phyloP scores from a whole-genome alignment of 2,888 invertebrate genomes.

The Beris morrisii region DNA sequence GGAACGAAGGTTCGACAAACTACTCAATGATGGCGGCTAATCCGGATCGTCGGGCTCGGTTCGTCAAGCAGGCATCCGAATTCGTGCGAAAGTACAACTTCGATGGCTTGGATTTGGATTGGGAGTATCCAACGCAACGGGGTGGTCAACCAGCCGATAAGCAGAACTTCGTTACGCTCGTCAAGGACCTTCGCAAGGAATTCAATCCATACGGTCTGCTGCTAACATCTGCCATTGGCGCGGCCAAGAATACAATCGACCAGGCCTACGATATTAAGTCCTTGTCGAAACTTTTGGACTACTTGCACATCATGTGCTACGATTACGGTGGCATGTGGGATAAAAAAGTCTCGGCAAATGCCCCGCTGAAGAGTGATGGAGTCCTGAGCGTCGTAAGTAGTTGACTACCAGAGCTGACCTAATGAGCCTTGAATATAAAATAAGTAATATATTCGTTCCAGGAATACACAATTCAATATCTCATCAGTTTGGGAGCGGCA shows the following conservation, averaged over 20 bases:
- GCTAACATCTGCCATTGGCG: conserved; percentile 81
- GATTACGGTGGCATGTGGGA: conserved; percentile 90
- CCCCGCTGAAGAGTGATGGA: conserved; percentile 65
- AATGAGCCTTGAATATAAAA: neutral
- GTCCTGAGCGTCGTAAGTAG: conserved; percentile 69
- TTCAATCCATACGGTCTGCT: conserved; percentile 69
- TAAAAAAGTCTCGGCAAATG: conserved; percentile 72
- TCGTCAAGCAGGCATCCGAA: conserved; percentile 69
- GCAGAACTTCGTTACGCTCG: conserved; percentile 74
- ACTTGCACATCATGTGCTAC: conserved; percentile 84
- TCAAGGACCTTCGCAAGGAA: conserved; percentile 74
- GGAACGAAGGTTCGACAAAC: conserved; percentile 81
- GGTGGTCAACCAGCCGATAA: conserved; percentile 76
- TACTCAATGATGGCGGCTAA: conserved; percentile 64
- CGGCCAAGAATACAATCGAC: conserved; percentile 74
- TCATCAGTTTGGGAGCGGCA: conserved; percentile 72
- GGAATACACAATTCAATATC: conserved; percentile 76
- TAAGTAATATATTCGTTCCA: conserved; percentile 49
- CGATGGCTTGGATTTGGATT: conserved; percentile 62
- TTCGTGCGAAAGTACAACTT: conserved; percentile 61
- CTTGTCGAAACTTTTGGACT: conserved; percentile 69
- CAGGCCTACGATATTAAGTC: conserved; percentile 74
- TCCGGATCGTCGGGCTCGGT: conserved; percentile 64
- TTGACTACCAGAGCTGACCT: conserved; percentile 6
- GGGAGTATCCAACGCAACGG: conserved; percentile 82